These are phyloP conservation scores for Quiscalus mexicanus DNA, from an alignment of 2,113 vertebrate genomes.

Conservation along the genomic window DNA sequence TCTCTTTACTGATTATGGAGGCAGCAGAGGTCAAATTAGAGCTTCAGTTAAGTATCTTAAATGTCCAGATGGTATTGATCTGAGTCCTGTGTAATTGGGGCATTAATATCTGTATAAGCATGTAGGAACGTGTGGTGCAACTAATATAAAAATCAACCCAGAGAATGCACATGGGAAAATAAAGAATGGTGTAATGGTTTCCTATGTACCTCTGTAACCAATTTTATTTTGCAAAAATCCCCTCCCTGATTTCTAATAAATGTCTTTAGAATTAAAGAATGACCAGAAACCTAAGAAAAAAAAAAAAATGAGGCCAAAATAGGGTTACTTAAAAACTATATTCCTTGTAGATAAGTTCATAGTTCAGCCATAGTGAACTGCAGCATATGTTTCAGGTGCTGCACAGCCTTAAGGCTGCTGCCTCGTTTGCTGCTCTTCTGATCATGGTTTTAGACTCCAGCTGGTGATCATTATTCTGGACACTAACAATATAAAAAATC, in stretches of 20 bases:
- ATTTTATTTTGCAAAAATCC: neutral
- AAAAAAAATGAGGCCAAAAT: neutral
- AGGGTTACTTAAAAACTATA: neutral
- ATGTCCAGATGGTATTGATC: conserved; percentile 68
- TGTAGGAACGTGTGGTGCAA: neutral
- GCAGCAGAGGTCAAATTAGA: conserved; percentile 51
- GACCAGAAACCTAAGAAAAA: neutral
- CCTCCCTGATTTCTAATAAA: neutral
- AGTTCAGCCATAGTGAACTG: neutral
- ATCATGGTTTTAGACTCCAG: conserved; percentile 7
- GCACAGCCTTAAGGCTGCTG: neutral
- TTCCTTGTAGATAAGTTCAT: neutral
- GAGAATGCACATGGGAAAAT: conserved; percentile 11
- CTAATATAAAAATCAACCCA: conserved; percentile 35
- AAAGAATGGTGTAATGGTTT: neutral
- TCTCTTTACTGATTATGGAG: conserved; percentile 50
- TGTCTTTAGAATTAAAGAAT: neutral
- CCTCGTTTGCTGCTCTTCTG: neutral
- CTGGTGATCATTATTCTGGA: conserved; percentile 32
- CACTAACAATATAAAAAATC: neutral
- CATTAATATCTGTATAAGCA: conserved; percentile 24
- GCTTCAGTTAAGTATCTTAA: conserved; percentile 54
- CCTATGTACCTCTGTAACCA: neutral
- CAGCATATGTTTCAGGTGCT: conserved; percentile 17
- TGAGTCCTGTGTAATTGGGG: conserved; percentile 26